These are phyloP conservation scores for Darevskia mixta DNA, from an alignment of 2,797 vertebrate genomes.

Conservation along the genomic window DNA sequence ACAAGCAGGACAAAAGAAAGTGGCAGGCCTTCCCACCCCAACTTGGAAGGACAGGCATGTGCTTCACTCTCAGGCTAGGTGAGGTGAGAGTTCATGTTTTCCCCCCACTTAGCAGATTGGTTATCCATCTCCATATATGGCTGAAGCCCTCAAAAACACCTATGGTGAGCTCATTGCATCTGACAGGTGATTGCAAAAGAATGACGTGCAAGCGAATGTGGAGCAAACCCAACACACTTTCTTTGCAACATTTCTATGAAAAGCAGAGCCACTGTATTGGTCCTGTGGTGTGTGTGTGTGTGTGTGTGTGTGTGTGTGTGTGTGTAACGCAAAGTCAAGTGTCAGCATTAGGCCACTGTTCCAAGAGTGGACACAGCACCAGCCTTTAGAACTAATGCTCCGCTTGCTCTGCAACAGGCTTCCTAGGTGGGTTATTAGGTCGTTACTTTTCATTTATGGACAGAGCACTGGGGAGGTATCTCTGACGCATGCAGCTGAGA, in stretches of 20 bases:
- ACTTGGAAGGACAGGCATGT: background rate
- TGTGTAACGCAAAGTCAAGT: background rate
- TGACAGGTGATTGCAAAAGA: slow-evolving; percentile 23
- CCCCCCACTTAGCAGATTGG: background rate
- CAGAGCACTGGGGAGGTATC: background rate
- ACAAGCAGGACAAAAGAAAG: background rate
- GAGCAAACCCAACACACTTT: background rate
- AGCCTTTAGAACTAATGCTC: background rate
- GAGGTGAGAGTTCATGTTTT: background rate
- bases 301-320: background rate
- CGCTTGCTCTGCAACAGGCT: background rate
- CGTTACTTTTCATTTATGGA: slow-evolving; percentile 1
- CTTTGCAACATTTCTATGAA: background rate
- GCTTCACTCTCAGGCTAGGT: background rate
- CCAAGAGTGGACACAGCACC: background rate
- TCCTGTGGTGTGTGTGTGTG: background rate
- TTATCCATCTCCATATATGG: background rate
- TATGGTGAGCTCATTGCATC: background rate
- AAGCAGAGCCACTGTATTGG: background rate
- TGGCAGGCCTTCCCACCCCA: too few relatives aligned
- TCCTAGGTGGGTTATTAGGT: slow-evolving; percentile 12
- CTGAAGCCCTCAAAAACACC: background rate
- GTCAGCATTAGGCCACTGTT: background rate
- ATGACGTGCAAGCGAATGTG: background rate
- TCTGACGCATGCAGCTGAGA: slow-evolving; percentile 11